These are phyloP conservation scores for Sturmia bella DNA, from an alignment of 2,888 invertebrate genomes.

Conservation along the genomic window DNA sequence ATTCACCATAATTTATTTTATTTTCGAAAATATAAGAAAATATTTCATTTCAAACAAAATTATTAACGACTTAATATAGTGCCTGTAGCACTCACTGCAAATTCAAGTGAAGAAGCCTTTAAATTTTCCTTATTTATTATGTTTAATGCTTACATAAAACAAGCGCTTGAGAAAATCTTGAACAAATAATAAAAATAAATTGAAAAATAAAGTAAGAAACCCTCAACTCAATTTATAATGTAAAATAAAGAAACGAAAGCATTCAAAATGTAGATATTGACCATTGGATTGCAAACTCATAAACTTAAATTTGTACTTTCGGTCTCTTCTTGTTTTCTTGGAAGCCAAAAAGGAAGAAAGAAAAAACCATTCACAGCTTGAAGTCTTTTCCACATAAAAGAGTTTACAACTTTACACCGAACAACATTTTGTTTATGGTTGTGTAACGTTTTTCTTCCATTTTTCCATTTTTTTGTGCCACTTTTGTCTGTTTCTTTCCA, in stretches of 20 bases:
- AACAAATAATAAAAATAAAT: constrained; percentile 15
- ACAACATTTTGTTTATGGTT: constrained; percentile 57
- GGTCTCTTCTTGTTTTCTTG: not conserved
- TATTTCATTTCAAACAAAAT: too few species aligned
- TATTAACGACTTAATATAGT: too few species aligned
- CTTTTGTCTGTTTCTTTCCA: constrained; percentile 14
- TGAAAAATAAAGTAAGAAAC: constrained; percentile 3
- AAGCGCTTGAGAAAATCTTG: not conserved
- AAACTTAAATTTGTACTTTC: constrained; percentile 6
- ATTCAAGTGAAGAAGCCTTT: not conserved
- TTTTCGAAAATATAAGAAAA: not conserved
- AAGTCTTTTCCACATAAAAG: constrained; percentile 35
- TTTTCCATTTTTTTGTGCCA: not conserved
- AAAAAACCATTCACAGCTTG: constrained; percentile 16
- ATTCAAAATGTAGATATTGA: constrained; percentile 41
- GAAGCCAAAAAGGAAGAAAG: not conserved
- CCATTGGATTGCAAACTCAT: constrained; percentile 48
- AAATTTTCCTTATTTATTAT: not conserved
- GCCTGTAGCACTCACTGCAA: not conserved
- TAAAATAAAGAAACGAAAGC: not conserved
- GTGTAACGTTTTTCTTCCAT: constrained; percentile 6
- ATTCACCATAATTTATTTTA: too few species aligned
- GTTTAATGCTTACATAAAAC: not conserved
- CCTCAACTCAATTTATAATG: constrained; percentile 27
- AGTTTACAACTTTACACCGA: constrained; percentile 42